A percentile compares a stretch with the other conserved stretches of the same genome.
These are phyloP conservation scores for Patella ulyssiponensis DNA, from an alignment of 2,888 invertebrate species.

Conservation along the genomic window DNA sequence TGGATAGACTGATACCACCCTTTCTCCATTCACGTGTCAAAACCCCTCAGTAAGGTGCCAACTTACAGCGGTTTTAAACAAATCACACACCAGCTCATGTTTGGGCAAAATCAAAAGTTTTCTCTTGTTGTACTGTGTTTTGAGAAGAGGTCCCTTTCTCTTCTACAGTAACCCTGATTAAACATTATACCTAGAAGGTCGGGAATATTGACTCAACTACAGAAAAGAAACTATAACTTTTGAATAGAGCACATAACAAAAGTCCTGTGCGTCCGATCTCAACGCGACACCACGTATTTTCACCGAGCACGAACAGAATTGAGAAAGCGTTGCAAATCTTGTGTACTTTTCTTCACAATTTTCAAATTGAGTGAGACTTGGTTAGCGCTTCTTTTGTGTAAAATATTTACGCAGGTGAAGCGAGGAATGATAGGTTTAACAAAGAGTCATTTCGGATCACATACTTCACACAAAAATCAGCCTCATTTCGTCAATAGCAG, in stretches of 20 bases:
- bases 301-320: constrained; percentile 15
- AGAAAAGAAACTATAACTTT: constrained; percentile 22
- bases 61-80: constrained; percentile 23
- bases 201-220: constrained; percentile 9
- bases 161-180: not conserved
- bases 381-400: constrained; percentile 17
- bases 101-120: constrained; percentile 27
- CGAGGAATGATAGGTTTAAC: constrained; percentile 18
- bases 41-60: constrained; percentile 26
- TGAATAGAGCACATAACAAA: constrained; percentile 25
- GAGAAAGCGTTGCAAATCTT: constrained; percentile 15
- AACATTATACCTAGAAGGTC: constrained; percentile 12
- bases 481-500: constrained; percentile 11
- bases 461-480: constrained; percentile 15
- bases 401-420: constrained; percentile 30
- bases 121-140: constrained; percentile 21
- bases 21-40: constrained; percentile 21
- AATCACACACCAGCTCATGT: constrained; percentile 27
- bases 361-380: constrained; percentile 23
- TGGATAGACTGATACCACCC: constrained; percentile 15
- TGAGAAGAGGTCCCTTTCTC: constrained; percentile 10
- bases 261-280: constrained; percentile 19
- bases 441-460: constrained; percentile 17
- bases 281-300: constrained; percentile 16
- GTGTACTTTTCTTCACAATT: constrained; percentile 25